Evolutionary conservation across 2,888 invertebrate genomes (phyloP).

Genomic region (Drosophila austrosaltans): DNA sequence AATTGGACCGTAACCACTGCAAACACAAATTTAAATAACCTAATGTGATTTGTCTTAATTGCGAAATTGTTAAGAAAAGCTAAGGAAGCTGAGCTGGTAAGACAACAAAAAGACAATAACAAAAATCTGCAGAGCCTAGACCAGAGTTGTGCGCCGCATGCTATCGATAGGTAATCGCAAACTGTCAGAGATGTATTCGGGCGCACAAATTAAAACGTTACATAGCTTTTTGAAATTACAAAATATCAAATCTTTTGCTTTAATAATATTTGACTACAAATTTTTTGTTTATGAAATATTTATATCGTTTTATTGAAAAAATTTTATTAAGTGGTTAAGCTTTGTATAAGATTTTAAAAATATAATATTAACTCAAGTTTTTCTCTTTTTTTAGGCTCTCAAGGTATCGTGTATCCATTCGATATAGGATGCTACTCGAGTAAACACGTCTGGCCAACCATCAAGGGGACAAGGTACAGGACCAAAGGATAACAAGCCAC

Average conservation of each 20-base stretch:
- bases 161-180: too few species aligned
- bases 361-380: not conserved
- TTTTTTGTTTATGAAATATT: too few species aligned
- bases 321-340: not conserved
- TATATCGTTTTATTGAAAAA: too few species aligned
- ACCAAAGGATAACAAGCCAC: slow-evolving; percentile 62
- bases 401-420: slow-evolving; percentile 60
- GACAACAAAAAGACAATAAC: not conserved
- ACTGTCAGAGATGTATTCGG: too few species aligned
- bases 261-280: too few species aligned
- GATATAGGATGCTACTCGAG: slow-evolving; percentile 61
- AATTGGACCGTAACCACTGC: slow-evolving; percentile 38
- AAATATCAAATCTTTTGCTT: too few species aligned
- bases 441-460: slow-evolving; percentile 66
- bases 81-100: slow-evolving; percentile 2
- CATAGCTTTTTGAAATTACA: too few species aligned
- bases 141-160: too few species aligned
- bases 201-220: too few species aligned
- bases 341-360: not conserved
- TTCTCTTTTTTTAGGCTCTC: slow-evolving; percentile 24
- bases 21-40: slow-evolving; percentile 45
- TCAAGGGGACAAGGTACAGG: slow-evolving; percentile 56
- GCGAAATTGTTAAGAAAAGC: slow-evolving; percentile 18
- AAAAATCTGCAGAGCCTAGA: too few species aligned
- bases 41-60: slow-evolving; percentile 21